Percentiles rank a stretch among this genome's conserved stretches.
These are phyloP conservation scores for Gandaritis pyraliata DNA, from an alignment of 2,888 invertebrate genomes.

Conservation along the genomic window DNA sequence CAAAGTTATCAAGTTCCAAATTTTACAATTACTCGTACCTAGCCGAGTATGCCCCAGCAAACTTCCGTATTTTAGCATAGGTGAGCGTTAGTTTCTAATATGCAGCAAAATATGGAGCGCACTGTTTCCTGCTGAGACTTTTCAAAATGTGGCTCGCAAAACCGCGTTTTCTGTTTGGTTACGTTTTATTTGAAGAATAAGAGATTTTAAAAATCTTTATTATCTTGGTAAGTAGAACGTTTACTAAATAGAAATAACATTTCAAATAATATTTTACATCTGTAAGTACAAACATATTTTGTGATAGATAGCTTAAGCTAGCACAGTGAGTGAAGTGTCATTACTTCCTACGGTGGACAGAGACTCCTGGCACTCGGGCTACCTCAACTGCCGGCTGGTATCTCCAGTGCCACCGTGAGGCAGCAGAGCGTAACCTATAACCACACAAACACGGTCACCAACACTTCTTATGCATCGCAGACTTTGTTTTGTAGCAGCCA, in stretches of 20 bases:
- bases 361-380: neutral
- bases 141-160: constrained; percentile 52
- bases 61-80: constrained; percentile 70
- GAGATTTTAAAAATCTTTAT: neutral
- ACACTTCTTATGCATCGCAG: neutral
- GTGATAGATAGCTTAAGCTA: no score
- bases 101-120: constrained; percentile 62
- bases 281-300: no score
- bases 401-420: neutral
- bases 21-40: constrained; percentile 63
- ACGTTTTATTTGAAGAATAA: neutral
- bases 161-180: constrained; percentile 22
- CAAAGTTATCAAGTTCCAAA: constrained; percentile 70
- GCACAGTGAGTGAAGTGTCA: no score
- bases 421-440: neutral
- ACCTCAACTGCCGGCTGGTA: neutral
- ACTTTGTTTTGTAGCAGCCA: no score
- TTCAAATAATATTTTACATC: no score
- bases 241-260: no score
- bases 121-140: constrained; percentile 61
- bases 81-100: constrained; percentile 68
- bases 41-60: constrained; percentile 54
- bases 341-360: neutral
- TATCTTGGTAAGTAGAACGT: no score
- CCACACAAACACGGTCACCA: neutral